phyloP scores from a whole-genome alignment of 2,888 invertebrate species.

The Ormyrus thymus region DNA sequence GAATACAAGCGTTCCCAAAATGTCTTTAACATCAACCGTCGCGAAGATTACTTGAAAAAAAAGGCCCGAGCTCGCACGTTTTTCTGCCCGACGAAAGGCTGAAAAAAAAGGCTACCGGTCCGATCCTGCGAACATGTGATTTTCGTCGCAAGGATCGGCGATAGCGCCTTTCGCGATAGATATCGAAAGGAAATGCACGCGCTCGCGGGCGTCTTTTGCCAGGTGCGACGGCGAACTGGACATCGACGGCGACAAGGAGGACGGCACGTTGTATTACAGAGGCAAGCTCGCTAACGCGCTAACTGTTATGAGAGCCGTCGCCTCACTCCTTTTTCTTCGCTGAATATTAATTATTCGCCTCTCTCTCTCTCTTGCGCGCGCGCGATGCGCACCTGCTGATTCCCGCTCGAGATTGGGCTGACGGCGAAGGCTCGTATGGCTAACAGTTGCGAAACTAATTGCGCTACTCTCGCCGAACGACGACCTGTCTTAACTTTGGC shows the following conservation, averaged over 20 bases:
- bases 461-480: not conserved
- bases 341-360: conserved; percentile 69
- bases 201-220: conserved; percentile 23
- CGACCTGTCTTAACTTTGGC: conserved; percentile 12
- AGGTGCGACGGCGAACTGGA: conserved; percentile 58
- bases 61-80: too few species aligned
- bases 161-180: conserved; percentile 56
- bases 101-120: too few species aligned
- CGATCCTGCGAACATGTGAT: conserved; percentile 16
- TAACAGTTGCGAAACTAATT: conserved; percentile 48
- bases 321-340: conserved; percentile 58
- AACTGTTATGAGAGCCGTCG: conserved; percentile 55
- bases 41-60: too few species aligned
- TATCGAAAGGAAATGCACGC: conserved; percentile 10
- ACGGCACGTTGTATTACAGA: conserved; percentile 54
- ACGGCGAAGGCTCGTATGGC: conserved; percentile 4
- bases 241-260: conserved; percentile 59
- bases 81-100: not conserved
- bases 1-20: too few species aligned
- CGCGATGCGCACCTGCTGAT: conserved; percentile 63
- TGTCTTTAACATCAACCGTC: too few species aligned
- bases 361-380: conserved; percentile 53
- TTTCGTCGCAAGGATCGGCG: conserved; percentile 42
- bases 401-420: conserved; percentile 37
- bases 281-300: conserved; percentile 63